Percentiles rank a stretch among this genome's conserved stretches.
phyloP scores from a whole-genome alignment of 2,797 vertebrate genomes.

The Heterohyrax brucei region DNA sequence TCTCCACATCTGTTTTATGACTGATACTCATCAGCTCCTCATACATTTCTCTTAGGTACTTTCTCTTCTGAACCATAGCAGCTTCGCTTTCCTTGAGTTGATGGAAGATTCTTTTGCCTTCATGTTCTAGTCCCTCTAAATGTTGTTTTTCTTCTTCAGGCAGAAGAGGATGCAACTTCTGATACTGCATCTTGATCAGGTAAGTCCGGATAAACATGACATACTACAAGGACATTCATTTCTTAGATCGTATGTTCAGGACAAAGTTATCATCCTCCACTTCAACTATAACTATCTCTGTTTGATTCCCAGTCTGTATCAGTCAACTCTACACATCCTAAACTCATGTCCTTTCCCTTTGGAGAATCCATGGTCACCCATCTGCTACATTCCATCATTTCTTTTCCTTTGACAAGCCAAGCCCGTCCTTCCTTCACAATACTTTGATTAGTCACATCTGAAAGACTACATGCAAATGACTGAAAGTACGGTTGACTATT shows the following conservation, averaged over 20 bases:
- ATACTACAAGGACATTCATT: background rate
- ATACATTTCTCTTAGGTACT: background rate
- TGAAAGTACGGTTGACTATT: too few species aligned
- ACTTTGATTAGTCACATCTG: background rate
- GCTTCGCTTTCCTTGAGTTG: background rate
- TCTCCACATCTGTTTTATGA: background rate
- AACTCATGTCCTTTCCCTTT: background rate
- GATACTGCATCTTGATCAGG: background rate
- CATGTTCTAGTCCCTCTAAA: background rate
- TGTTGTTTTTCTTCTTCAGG: too few species aligned
- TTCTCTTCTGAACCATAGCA: background rate
- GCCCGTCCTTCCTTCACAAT: background rate
- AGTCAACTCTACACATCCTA: background rate
- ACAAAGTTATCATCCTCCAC: background rate
- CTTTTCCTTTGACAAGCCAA: background rate
- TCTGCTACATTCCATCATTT: background rate
- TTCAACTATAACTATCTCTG: background rate
- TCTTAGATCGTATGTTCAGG: background rate
- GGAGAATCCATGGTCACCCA: background rate
- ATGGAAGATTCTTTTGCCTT: background rate
- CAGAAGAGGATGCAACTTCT: background rate
- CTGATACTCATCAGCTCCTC: background rate
- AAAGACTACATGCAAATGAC: background rate
- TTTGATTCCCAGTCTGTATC: slow-evolving; percentile 90
- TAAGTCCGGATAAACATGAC: background rate